A percentile compares a stretch with the other conserved stretches of the same genome.
phyloP scores from a whole-genome alignment of 53 echinoderm and acorn worm species.

The Actinopyga echinites region DNA sequence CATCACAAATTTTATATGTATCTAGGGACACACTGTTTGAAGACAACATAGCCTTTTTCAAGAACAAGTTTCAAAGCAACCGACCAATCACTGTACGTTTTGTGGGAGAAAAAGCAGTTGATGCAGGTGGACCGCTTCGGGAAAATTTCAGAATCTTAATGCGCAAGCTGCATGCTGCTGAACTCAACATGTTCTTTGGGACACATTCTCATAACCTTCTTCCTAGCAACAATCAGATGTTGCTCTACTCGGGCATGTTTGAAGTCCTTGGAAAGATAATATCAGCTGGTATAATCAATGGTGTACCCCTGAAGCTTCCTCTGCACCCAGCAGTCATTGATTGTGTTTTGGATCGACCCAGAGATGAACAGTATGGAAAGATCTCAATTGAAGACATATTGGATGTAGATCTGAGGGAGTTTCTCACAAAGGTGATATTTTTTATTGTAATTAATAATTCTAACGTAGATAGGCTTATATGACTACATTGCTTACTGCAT shows the following conservation, averaged over 20 bases:
- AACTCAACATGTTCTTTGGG: neutral
- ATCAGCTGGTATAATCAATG: neutral
- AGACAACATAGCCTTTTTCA: slow-evolving; percentile 10
- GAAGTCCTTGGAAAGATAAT: slow-evolving; percentile 1
- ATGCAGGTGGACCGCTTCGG: neutral
- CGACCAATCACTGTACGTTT: neutral
- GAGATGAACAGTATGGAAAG: neutral
- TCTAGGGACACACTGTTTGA: neutral
- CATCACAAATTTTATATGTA: neutral
- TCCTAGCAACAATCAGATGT: slow-evolving; percentile 10
- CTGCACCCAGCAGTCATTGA: slow-evolving; percentile 1
- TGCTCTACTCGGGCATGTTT: neutral
- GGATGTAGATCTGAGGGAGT: neutral
- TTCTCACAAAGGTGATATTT: too few relatives aligned
- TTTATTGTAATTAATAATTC: too few relatives aligned
- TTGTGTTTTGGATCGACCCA: neutral
- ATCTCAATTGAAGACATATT: neutral
- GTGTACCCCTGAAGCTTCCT: neutral
- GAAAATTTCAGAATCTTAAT: neutral
- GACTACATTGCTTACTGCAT: too few relatives aligned
- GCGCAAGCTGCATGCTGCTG: neutral
- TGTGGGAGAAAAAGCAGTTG: neutral
- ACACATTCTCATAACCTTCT: neutral
- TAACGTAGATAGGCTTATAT: too few relatives aligned
- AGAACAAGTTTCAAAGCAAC: neutral